Conservation (phyloP, 2,113 vertebrate genomes). For the Arvicanthis niloticus region DNA sequence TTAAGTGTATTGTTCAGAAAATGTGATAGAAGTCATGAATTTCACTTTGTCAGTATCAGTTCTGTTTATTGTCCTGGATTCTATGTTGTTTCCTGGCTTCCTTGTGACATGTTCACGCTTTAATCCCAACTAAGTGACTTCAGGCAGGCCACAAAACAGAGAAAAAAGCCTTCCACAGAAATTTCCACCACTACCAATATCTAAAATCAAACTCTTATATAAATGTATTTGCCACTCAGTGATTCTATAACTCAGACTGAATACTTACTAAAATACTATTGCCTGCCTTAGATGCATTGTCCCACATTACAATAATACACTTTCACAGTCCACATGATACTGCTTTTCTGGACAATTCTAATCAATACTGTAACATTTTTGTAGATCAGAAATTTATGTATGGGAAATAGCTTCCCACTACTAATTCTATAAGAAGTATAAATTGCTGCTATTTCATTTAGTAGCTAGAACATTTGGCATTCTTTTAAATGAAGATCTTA, state of each 20-base stretch:
- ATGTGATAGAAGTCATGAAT: background rate
- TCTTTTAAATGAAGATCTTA: constrained; percentile 80
- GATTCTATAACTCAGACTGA: background rate
- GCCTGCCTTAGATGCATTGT: background rate
- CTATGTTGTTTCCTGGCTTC: background rate
- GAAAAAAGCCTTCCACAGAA: background rate
- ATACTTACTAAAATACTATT: background rate
- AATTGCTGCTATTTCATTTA: constrained; percentile 67
- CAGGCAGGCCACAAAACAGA: background rate
- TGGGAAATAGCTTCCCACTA: constrained; percentile 47
- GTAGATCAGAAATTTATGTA: constrained; percentile 34
- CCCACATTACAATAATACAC: background rate
- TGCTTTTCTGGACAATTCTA: constrained; percentile 47
- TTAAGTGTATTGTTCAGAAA: background rate
- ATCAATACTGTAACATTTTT: background rate
- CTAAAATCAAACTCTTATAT: constrained; percentile 6
- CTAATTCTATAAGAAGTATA: constrained; percentile 65
- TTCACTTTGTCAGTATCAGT: background rate
- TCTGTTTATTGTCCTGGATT: constrained; percentile 3
- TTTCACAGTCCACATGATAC: background rate
- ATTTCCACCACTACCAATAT: background rate
- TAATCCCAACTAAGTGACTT: background rate
- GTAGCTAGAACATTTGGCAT: constrained; percentile 65
- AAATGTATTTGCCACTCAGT: background rate
- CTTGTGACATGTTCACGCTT: background rate